Base-by-base conservation (phyloP, 2,888 invertebrate genomes). In the Agrotis clavis region DNA sequence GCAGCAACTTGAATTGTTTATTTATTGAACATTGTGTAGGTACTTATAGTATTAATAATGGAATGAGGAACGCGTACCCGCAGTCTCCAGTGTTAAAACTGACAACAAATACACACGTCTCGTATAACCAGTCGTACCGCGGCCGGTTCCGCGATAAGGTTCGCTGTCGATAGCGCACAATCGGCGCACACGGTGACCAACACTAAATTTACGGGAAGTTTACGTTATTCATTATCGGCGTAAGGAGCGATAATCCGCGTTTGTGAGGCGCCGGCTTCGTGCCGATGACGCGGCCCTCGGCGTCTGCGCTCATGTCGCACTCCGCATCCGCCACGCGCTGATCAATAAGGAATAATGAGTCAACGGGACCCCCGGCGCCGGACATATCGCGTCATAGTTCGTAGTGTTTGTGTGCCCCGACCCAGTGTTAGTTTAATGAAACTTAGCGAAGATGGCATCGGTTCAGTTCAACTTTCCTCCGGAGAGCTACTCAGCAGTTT, bases 401-500 rank as follows among this genome's bases (percentile, higher is more conserved):
- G 78, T 81, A 83, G 88, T 85, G 82, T 84, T 84, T 81, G 74
- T 82, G 71, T 77, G 77, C 18, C 67, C 65, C 69, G 63, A 87
- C 84, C 86, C 79, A 85, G 90, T 92, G 90, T 83, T 75, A 87
- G 91, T 92, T 91, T 81, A 76, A 91, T 91, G 90, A 74, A 83
- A 85, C 81, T 74, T 79, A 75, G 76, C 82, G 80, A 86, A 88
- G 85, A 95, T 94, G 95, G 91, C 93, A 77, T 88, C 92, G 74
- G 87, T 90, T 76, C 88, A 83, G 84, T 96, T 93, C 88, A 93
- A 89, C 86, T 96, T 96, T 84, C 96, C 96, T 71, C 96, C 96
- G 86, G 93, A 95, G 90, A 94, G 91, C 82, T 95, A 93, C 89
- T 96, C 96, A 64, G 95, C 93, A 74, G 90, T 96, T 82, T 96